Evolutionary conservation across 1,140 invertebrate genomes (phyloP).

Genomic region (Scaptomyza montana): DNA sequence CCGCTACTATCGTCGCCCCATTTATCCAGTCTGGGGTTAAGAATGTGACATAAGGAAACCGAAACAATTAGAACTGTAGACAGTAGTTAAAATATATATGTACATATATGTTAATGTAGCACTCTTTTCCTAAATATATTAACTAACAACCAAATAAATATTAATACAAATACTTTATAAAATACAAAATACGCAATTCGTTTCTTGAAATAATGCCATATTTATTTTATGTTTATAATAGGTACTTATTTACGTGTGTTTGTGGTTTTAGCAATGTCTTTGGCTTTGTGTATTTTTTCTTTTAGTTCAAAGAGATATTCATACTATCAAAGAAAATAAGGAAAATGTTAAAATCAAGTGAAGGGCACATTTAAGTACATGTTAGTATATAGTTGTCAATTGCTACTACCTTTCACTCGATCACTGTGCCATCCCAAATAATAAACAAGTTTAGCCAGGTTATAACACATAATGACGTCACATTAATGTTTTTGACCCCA

Average conservation of each 20-base stretch:
- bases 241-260: too few relatives aligned
- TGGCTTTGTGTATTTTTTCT: too few relatives aligned
- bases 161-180: neutral
- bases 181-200: neutral
- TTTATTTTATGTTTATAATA: too few relatives aligned
- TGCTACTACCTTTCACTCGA: conserved; percentile 45
- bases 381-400: neutral
- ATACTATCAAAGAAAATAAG: too few relatives aligned
- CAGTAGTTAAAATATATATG: neutral
- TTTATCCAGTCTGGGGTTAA: conserved; percentile 64
- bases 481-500: conserved; percentile 64
- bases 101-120: neutral
- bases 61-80: neutral
- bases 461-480: conserved; percentile 53
- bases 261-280: too few relatives aligned
- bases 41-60: neutral
- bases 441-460: conserved; percentile 12
- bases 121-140: neutral
- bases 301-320: too few relatives aligned
- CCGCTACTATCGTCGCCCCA: conserved; percentile 55
- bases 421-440: conserved; percentile 32
- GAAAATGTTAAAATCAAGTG: neutral
- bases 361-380: neutral
- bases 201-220: too few relatives aligned
- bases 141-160: conserved; percentile 31